Conservation (phyloP, 2,113 vertebrate species). For the Cromileptes altivelis region DNA sequence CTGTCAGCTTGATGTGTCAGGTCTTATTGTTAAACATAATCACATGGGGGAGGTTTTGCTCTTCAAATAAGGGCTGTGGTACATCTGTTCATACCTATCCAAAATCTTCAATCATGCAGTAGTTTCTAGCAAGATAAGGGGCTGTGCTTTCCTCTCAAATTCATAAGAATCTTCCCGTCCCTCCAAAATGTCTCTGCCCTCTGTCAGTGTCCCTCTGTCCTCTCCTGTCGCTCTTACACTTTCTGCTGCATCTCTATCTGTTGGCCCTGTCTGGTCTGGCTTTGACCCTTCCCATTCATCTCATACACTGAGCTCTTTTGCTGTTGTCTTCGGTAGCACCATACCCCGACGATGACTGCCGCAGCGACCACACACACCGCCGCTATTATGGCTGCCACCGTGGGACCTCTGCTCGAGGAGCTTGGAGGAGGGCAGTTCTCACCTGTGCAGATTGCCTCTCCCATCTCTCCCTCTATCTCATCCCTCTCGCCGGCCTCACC, state of each 20-base stretch:
- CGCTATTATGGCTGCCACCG: conserved; percentile 89
- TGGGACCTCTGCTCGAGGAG: conserved; percentile 82
- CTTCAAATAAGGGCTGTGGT: conserved; percentile 2
- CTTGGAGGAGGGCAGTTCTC: conserved; percentile 71
- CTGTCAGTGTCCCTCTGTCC: conserved; percentile 38
- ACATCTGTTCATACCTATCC: conserved; percentile 33
- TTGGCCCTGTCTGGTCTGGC: conserved; percentile 86
- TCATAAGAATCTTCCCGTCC: conserved; percentile 30
- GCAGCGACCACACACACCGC: conserved; percentile 86
- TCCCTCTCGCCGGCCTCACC: conserved; percentile 80
- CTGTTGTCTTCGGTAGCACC: conserved; percentile 91
- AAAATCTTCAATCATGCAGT: conserved; percentile 43
- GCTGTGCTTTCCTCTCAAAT: conserved; percentile 22
- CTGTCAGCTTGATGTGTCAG: no score
- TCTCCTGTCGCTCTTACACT: conserved; percentile 68
- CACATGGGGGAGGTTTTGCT: background rate
- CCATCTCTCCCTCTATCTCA: conserved; percentile 70
- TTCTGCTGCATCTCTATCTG: conserved; percentile 97
- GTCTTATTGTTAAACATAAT: conserved; percentile 4
- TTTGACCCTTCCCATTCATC: conserved; percentile 91
- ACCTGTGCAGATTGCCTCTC: conserved; percentile 64
- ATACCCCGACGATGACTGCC: conserved; percentile 84
- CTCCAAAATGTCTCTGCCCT: conserved; percentile 55
- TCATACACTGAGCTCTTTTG: conserved; percentile 94
- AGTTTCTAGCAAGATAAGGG: conserved; percentile 33